Base-by-base conservation (phyloP, 1,140 invertebrate genomes). In the Solenopsis fugax region DNA sequence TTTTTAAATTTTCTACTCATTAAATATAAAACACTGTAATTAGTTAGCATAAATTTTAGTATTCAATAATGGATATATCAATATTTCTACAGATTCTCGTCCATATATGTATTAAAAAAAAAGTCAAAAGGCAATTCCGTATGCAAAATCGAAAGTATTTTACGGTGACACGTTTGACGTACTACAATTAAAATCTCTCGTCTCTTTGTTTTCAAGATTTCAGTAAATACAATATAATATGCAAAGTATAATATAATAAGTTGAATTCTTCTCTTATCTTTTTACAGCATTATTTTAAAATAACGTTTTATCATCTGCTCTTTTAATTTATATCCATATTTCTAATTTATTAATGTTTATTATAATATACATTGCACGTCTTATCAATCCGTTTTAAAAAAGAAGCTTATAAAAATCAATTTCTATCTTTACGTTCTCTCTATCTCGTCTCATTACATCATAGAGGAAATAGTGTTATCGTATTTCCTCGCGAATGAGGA, bases 181-280 rank as follows among this genome's bases (percentile, higher is more conserved):
- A n/a, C 13, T 52, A 34, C 21, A 80, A 65, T 80, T 80, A 60
- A 80, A 65, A 16, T 65, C n/a, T 78, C 5, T 80, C n/a, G 13
- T 65, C 52, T 52, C 45, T 2, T 12, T 7, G 2, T 80, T 67
- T 37, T 37, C 12, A 37, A 80, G 18, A 52, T 54, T 21, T 10
- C 50, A 45, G 29, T 67, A 24, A 65, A 80, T 65, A 29, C 2
- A 29, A 29, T 65, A 29, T 29, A 29, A 29, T 29, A 29, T 29
- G 0, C 29, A 29, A 29, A 29, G 29, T 29, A 29, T 29, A 1
- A 29, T 29, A 18, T 34, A 37, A 64, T 64, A 67, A 45, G n/a
- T n/a, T 45, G 2, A 2, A 69, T 24, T 48, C 10, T 67, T 69
- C 6, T 45, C 4, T 21, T 7, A 41, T 41, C 29, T 50, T 54